phyloP scores from a whole-genome alignment of 2,888 invertebrate genomes.

The Miltochrista miniata region DNA sequence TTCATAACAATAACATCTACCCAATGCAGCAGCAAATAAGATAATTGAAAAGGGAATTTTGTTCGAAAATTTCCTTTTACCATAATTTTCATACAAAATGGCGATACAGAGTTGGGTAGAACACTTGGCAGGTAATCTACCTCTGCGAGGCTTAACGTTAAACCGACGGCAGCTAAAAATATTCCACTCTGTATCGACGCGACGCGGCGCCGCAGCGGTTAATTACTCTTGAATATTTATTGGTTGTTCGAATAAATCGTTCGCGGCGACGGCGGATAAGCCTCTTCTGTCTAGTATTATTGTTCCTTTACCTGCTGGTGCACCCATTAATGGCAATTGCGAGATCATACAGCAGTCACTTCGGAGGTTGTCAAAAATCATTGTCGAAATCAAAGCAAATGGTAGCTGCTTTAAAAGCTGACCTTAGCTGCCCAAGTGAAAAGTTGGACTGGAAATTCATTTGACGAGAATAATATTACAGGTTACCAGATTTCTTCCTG shows the following conservation, averaged over 20 bases:
- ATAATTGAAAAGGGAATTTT: slow-evolving; percentile 35
- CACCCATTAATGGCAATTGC: slow-evolving; percentile 20
- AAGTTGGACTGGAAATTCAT: no score
- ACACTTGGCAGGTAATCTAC: slow-evolving; percentile 67
- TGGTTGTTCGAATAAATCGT: slow-evolving; percentile 81
- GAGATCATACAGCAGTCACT: no score
- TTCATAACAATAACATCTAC: background rate
- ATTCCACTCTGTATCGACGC: slow-evolving; percentile 66
- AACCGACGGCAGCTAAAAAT: slow-evolving; percentile 73
- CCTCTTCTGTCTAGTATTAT: slow-evolving; percentile 73
- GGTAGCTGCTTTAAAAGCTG: no score
- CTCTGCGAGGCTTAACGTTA: slow-evolving; percentile 70
- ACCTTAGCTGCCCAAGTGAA: no score
- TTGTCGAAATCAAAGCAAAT: no score
- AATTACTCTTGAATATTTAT: slow-evolving; percentile 82
- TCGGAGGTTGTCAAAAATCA: no score
- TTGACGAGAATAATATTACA: no score
- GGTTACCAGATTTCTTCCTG: no score
- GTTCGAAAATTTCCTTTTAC: slow-evolving; percentile 42
- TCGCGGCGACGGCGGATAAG: slow-evolving; percentile 67
- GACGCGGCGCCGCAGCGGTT: slow-evolving; percentile 58
- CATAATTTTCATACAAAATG: slow-evolving; percentile 52
- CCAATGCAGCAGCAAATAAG: slow-evolving; percentile 4
- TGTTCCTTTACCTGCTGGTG: slow-evolving; percentile 55
- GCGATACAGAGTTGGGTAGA: slow-evolving; percentile 57